phyloP scores from a whole-genome alignment of 2,888 invertebrate species.

The Zaprionus obscuricornis region DNA sequence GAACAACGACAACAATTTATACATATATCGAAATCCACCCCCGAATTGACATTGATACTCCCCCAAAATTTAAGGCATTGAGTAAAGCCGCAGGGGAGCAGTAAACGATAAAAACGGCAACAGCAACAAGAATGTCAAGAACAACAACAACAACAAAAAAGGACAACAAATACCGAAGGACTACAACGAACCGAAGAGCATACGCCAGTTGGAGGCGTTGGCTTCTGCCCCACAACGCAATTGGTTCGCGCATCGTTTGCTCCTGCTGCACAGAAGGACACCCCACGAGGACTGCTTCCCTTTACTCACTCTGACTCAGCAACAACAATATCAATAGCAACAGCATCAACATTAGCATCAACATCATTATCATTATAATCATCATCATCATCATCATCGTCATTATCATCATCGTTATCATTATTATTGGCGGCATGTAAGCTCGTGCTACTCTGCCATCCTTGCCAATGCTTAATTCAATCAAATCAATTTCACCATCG shows the following conservation, averaged over 20 bases:
- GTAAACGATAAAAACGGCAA: constrained; percentile 21
- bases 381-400: constrained; percentile 45
- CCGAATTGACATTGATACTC: constrained; percentile 78
- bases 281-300: constrained; percentile 47
- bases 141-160: constrained; percentile 23
- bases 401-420: constrained; percentile 41
- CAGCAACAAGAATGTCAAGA: constrained; percentile 26
- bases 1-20: constrained; percentile 55
- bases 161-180: too few species aligned
- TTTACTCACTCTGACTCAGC: not conserved
- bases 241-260: constrained; percentile 37
- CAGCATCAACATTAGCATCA: constrained; percentile 44
- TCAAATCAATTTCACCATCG: constrained; percentile 62
- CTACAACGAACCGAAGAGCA: constrained; percentile 31
- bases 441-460: constrained; percentile 32
- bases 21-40: constrained; percentile 63
- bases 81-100: constrained; percentile 67
- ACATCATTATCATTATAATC: constrained; percentile 33
- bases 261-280: constrained; percentile 45
- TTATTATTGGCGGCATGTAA: constrained; percentile 64
- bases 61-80: constrained; percentile 77
- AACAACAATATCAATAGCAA: constrained; percentile 33
- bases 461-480: constrained; percentile 68
- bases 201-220: constrained; percentile 29
- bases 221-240: constrained; percentile 52